A percentile compares a stretch with the other conserved stretches of the same genome.
Conservation (phyloP, 2,888 invertebrate species). For the Plebejus anna region DNA sequence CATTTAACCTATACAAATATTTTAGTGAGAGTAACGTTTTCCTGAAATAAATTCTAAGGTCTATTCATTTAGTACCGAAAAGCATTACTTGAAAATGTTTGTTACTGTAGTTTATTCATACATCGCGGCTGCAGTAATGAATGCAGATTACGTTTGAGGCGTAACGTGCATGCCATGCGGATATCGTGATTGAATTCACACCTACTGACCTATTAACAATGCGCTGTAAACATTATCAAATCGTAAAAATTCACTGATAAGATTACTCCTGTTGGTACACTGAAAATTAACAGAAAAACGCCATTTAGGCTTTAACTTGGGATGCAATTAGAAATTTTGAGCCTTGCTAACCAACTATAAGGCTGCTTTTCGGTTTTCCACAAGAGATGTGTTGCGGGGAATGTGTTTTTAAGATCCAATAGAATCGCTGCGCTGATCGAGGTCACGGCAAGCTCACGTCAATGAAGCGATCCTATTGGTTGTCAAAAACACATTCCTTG, state of each 20-base stretch:
- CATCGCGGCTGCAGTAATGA: background rate
- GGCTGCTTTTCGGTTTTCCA: no score
- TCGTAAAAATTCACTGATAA: background rate
- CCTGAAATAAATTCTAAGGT: background rate
- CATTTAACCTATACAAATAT: no score
- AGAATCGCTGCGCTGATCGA: no score
- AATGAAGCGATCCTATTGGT: no score
- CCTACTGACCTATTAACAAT: conserved; percentile 30
- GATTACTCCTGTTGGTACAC: background rate
- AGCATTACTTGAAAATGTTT: background rate
- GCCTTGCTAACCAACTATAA: background rate
- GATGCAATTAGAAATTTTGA: background rate
- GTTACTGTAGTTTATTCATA: background rate
- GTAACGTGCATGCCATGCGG: conserved; percentile 1
- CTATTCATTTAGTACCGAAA: background rate
- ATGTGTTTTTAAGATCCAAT: no score
- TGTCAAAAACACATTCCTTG: no score
- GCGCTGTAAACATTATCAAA: conserved; percentile 5
- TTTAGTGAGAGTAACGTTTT: no score
- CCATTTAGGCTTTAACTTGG: background rate
- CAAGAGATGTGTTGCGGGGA: no score
- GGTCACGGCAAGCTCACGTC: no score
- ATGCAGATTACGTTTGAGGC: conserved; percentile 12
- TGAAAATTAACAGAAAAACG: background rate
- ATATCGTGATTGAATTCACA: conserved; percentile 33